phyloP scores from a whole-genome alignment of 2,113 vertebrate genomes.

The Axis porcinus region DNA sequence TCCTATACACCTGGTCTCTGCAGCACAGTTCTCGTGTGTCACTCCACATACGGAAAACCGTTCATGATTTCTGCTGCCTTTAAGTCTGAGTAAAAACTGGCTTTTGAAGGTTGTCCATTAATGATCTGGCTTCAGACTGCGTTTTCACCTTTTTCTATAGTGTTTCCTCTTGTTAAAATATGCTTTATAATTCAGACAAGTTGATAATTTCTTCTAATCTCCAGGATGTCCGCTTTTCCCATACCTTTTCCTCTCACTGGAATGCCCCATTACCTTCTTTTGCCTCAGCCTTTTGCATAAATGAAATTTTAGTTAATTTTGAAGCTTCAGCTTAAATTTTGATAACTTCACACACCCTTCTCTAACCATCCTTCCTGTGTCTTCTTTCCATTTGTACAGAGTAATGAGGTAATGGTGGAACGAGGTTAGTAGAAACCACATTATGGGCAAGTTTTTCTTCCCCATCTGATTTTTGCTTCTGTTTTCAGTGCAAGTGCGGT shows the following conservation, averaged over 20 bases:
- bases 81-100: not conserved
- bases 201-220: not conserved
- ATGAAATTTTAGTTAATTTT: constrained; percentile 21
- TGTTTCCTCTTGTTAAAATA: constrained; percentile 20
- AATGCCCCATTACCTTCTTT: constrained; percentile 10
- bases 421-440: not conserved
- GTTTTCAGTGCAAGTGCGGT: not conserved
- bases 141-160: not conserved
- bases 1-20: not conserved
- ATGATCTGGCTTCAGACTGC: not conserved
- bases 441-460: not conserved
- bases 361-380: not conserved
- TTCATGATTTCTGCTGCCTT: not conserved
- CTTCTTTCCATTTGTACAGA: not conserved
- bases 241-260: not conserved
- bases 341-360: not conserved
- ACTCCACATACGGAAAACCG: not conserved
- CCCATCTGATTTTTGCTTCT: constrained; percentile 28
- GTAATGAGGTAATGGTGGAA: constrained; percentile 16
- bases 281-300: not conserved
- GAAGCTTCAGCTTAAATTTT: constrained; percentile 25
- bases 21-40: not conserved
- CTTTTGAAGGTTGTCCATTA: not conserved
- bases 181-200: constrained; percentile 17
- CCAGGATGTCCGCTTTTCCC: not conserved